Percentiles rank a stretch among this genome's conserved stretches.
These are phyloP conservation scores for Lypha dubia DNA, from an alignment of 2,888 invertebrate genomes.

Conservation along the genomic window DNA sequence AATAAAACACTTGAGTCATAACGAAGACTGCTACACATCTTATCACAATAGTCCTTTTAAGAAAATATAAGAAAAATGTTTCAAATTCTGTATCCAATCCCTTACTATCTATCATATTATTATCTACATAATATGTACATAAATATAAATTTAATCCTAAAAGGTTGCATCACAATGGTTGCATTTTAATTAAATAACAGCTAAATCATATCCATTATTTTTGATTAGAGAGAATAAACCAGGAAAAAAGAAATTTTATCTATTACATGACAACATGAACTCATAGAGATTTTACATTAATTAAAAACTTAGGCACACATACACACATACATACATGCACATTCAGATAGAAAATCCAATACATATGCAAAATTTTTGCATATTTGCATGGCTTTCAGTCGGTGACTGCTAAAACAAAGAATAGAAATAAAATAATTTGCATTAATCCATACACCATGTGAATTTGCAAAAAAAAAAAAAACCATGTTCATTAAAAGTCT, in stretches of 20 bases:
- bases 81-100: too few species aligned
- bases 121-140: not conserved
- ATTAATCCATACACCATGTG: constrained; percentile 57
- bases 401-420: constrained; percentile 20
- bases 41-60: too few species aligned
- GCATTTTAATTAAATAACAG: constrained; percentile 43
- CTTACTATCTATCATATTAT: too few species aligned
- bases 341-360: constrained; percentile 22
- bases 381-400: not conserved
- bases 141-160: constrained; percentile 30
- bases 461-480: constrained; percentile 8
- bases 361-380: constrained; percentile 14
- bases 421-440: constrained; percentile 60
- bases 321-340: constrained; percentile 2
- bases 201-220: constrained; percentile 48
- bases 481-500: too few species aligned
- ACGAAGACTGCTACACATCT: too few species aligned
- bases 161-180: constrained; percentile 16
- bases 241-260: constrained; percentile 1
- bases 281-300: constrained; percentile 63
- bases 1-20: too few species aligned
- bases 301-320: constrained; percentile 56
- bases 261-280: constrained; percentile 55
- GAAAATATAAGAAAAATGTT: too few species aligned
- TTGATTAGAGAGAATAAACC: constrained; percentile 33